phyloP scores from a whole-genome alignment of 2,797 vertebrate genomes.

The Tragopan temminckii region DNA sequence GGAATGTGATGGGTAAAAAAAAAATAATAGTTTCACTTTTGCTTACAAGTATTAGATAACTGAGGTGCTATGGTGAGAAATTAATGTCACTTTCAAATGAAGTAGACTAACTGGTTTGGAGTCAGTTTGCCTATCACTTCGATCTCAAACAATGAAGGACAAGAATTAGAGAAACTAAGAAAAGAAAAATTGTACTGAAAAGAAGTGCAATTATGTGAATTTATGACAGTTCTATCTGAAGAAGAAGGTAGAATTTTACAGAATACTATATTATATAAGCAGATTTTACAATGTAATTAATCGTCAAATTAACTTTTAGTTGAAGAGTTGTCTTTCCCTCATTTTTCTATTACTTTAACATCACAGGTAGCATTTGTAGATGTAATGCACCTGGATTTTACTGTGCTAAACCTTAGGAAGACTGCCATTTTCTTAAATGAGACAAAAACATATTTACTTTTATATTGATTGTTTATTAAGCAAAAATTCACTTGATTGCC shows the following conservation, averaged over 20 bases:
- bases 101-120: background rate
- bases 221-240: background rate
- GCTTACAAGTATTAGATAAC: background rate
- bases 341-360: background rate
- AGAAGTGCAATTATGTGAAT: background rate
- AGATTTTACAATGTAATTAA: background rate
- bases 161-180: background rate
- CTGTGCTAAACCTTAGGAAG: background rate
- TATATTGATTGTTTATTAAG: background rate
- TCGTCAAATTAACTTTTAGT: background rate
- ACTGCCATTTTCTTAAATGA: background rate
- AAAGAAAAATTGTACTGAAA: background rate
- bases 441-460: background rate
- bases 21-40: background rate
- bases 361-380: background rate
- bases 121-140: background rate
- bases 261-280: background rate
- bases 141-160: background rate
- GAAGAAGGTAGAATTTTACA: background rate
- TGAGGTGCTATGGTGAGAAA: background rate
- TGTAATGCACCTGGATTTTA: background rate
- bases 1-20: background rate
- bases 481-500: background rate
- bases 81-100: background rate
- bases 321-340: background rate